Evolutionary conservation across 64 coral and sea anemone genomes (phyloP), one percentile per base, ranked within the genome.

Genomic region (Actinia tenebrosa): DNA sequence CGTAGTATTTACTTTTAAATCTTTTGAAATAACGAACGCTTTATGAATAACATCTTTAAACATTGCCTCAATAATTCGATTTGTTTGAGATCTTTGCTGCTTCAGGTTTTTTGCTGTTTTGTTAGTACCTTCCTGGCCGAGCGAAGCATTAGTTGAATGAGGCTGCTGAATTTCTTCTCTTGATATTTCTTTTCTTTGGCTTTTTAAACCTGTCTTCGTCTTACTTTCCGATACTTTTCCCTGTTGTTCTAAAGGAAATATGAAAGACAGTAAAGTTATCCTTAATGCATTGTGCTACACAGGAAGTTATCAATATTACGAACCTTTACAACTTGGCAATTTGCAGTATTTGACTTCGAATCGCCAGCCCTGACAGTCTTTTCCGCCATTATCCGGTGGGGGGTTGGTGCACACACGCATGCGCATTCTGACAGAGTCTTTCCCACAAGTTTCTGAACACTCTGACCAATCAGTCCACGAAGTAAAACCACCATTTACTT

Each of bases 401-500:
- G 93, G 93, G 2, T 95, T 92, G 25, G 93, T 95, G 72, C 93
- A 95, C 10, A 95, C 75, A 79, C 93, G 93, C 90, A 95, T 92
- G 83, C 90, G 93, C 93, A 95, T 92, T 64, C 80, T 84, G 45
- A 92, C 55, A 16, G 86, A 84, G 23, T 92, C 58, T 60, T 64
- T 20, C 84, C 93, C 93, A 43, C 93, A 95, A 10, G 93, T 80
- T 61, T 91, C 75, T 25, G 93, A 95, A 66, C 93, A 95, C 18
- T 47, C 93, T 44, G 93, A 92, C 93, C 93, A 95, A 44, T 91
- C 83, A 0, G 93, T 92, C 93, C 93, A 95, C 43, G 83, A 55
- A 19, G 93, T 95, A 42, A 95, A 95, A 44, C 83, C 93, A 77
- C 93, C 93, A 86, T 95, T 84, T 18, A 95, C 93, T 95, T 53